A percentile compares a stretch with the other conserved stretches of the same genome.
Conservation (phyloP, 2,888 invertebrate genomes). For the Coremacera marginata region DNA sequence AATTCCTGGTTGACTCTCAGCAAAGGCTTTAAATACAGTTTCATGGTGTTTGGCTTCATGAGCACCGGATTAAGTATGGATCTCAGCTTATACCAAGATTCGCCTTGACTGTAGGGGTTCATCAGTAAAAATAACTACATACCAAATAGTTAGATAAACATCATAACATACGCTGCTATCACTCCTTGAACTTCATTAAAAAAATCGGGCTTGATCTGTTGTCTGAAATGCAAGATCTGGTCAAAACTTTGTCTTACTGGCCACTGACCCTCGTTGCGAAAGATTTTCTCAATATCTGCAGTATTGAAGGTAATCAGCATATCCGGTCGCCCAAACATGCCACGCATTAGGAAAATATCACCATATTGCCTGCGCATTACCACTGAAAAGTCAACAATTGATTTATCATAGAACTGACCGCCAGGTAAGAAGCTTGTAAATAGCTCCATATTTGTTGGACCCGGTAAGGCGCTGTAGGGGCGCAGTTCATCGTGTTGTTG, state of each 20-base stretch:
- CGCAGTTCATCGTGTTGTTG: no score
- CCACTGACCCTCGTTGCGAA: conserved; percentile 69
- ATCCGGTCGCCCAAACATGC: conserved; percentile 62
- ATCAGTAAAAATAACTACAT: not conserved
- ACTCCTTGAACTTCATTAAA: not conserved
- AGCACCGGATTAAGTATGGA: not conserved
- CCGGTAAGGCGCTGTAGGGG: not conserved
- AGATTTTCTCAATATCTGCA: conserved; percentile 69
- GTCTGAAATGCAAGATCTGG: no score
- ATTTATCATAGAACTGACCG: not conserved
- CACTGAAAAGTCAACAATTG: not conserved
- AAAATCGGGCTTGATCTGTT: not conserved
- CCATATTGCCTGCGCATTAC: conserved; percentile 63
- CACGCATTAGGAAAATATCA: conserved; percentile 67
- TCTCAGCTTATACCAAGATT: not conserved
- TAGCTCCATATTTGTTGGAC: not conserved
- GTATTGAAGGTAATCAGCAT: conserved; percentile 72
- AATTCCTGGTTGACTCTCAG: not conserved
- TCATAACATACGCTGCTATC: not conserved
- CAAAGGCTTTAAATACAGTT: not conserved
- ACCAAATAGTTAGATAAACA: not conserved
- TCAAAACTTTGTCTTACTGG: not conserved
- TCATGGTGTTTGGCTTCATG: not conserved
- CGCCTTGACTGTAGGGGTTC: conserved; percentile 55
- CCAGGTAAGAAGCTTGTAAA: conserved; percentile 15